Evolutionary conservation across 2,888 invertebrate genomes (phyloP), one percentile per base, ranked within the genome.

Genomic region (Hypselothyrea guttata): DNA sequence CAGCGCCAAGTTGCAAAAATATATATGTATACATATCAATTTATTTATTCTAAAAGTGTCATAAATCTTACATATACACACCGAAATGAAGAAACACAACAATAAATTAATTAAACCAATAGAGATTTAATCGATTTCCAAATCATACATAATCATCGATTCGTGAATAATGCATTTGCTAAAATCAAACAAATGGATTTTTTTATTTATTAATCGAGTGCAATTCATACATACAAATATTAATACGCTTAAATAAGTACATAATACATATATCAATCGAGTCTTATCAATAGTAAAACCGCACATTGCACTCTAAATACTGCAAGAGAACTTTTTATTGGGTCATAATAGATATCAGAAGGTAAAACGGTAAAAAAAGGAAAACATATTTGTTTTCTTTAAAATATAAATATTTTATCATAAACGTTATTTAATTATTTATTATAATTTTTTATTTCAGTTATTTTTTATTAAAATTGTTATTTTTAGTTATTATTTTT

Each of bases 1-100:
- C 87, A 87, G 88, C 86, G 82, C 86, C 87, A 87, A 87, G 87
- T 87, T 88, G 71, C 59, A 75, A 61, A 86, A 55, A 60, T 63
- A 62, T 55, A 33, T 71, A 7, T 49, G 40, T 52, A 49, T 68
- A 60, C 63, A 64, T 44, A 27, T 70, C 41, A 72, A 76, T 75
- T 77, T 73, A 75, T 71, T 68, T 64, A 54, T 55, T 58, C 58
- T 53, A 67, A 65, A 63, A 59, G 55, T 60, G 41, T 65, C 42
- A 40, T 65, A 55, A 69, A 60, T 70, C 60, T 60, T 70, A 55
- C 38, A 68, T 40, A 54, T 53, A 54, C 46, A 69, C 44, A 59
- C 45, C 15, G 31, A 56, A 45, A 60, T 44, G 38, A 16, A 11
- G 8, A 53, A 15, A 41, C 48, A 56, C 35, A 69, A 49, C 16